Evolutionary conservation across 2,888 invertebrate species (phyloP).

Genomic region (Xanthia togata): DNA sequence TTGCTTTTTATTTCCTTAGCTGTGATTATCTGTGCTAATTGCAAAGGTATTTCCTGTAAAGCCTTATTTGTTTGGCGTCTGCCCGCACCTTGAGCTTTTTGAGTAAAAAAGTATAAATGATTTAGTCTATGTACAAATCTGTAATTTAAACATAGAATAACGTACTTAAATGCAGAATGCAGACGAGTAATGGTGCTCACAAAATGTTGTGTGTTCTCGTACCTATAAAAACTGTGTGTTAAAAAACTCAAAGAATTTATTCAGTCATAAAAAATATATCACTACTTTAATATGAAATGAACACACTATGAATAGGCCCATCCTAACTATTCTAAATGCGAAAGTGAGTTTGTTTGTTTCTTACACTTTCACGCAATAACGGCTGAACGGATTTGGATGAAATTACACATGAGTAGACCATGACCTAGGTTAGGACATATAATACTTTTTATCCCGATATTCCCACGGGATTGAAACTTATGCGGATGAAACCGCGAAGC

Average conservation of each 20-base stretch:
- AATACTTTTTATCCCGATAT: too few species aligned
- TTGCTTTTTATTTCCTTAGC: conserved; percentile 45
- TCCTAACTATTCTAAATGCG: too few species aligned
- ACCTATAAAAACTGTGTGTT: background rate
- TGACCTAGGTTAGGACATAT: too few species aligned
- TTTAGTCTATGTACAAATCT: conserved; percentile 16
- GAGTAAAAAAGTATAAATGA: conserved; percentile 1
- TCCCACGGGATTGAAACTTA: too few species aligned
- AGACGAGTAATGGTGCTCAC: background rate
- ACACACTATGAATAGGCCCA: too few species aligned
- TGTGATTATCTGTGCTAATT: conserved; percentile 36
- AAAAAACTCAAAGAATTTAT: background rate
- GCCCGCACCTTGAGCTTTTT: conserved; percentile 21
- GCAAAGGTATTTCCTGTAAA: conserved; percentile 40
- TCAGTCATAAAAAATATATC: background rate
- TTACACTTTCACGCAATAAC: too few species aligned
- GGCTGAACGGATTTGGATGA: too few species aligned
- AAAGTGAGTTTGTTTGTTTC: too few species aligned
- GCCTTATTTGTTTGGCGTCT: conserved; percentile 36
- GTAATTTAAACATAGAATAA: conserved; percentile 30
- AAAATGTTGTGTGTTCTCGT: background rate
- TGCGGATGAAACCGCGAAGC: too few species aligned
- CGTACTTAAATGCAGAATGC: background rate
- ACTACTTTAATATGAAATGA: background rate
- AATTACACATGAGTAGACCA: too few species aligned